Evolutionary conservation across 2,113 vertebrate species (phyloP).

Genomic region (Thamnophis sirtalis): DNA sequence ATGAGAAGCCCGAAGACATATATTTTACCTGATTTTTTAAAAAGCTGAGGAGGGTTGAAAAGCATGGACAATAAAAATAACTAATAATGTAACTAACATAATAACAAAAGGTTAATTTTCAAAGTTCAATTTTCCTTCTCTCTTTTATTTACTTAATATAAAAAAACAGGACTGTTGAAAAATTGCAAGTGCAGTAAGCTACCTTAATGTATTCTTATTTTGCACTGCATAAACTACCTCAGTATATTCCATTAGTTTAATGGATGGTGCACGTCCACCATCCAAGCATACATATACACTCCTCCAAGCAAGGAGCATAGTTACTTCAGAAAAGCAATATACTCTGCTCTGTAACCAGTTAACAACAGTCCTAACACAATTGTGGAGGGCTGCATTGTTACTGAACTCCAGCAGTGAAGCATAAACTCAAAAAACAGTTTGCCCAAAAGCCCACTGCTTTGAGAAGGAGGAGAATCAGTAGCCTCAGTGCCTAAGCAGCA

Average conservation of each 20-base stretch:
- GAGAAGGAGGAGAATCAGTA: neutral
- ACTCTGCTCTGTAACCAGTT: neutral
- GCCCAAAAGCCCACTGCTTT: neutral
- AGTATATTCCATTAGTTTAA: neutral
- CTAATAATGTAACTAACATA: neutral
- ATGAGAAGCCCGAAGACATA: neutral
- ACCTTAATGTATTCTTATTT: neutral
- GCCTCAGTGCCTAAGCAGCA: neutral
- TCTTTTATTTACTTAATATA: neutral
- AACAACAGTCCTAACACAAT: neutral
- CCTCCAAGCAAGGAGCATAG: neutral
- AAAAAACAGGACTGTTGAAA: neutral
- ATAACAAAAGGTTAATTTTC: neutral
- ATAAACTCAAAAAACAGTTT: neutral
- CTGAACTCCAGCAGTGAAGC: neutral
- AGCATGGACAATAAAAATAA: neutral
- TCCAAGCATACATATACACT: neutral
- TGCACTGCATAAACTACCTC: neutral
- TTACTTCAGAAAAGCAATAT: neutral
- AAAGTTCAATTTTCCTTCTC: neutral
- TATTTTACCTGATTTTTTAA: conserved; percentile 1
- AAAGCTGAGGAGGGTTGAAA: neutral
- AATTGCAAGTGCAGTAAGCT: neutral
- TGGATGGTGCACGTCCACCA: neutral
- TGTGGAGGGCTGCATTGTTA: neutral